Conservation (phyloP, 2,888 invertebrate genomes). For the Achlya flavicornis region DNA sequence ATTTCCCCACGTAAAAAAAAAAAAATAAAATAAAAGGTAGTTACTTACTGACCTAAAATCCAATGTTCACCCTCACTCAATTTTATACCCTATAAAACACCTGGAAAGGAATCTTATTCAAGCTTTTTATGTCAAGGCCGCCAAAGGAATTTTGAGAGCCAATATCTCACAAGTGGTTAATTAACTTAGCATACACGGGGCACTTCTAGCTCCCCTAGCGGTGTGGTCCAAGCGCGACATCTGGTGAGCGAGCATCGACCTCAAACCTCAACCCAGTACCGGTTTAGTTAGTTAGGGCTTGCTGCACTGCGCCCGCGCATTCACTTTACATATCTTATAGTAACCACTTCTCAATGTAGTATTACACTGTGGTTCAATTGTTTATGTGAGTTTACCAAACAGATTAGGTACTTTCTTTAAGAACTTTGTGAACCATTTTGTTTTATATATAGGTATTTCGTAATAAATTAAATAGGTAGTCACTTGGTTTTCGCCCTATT, state of each 20-base stretch:
- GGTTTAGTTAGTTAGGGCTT: slow-evolving; percentile 35
- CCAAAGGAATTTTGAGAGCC: slow-evolving; percentile 6
- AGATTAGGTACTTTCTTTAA: slow-evolving; percentile 20
- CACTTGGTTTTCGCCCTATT: too few relatives aligned
- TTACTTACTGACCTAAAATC: too few relatives aligned
- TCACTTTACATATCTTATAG: slow-evolving; percentile 35
- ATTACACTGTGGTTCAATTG: slow-evolving; percentile 53
- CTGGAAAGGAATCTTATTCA: neutral
- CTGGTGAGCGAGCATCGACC: slow-evolving; percentile 64
- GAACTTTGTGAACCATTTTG: neutral
- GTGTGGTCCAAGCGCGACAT: slow-evolving; percentile 50
- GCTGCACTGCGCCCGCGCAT: slow-evolving; percentile 43
- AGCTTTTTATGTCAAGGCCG: slow-evolving; percentile 11
- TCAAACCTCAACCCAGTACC: slow-evolving; percentile 51
- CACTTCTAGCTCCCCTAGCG: slow-evolving; percentile 24
- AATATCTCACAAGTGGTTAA: slow-evolving; percentile 14
- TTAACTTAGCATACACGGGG: slow-evolving; percentile 14
- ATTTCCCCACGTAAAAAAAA: too few relatives aligned
- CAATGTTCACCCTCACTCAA: neutral
- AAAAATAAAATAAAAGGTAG: too few relatives aligned
- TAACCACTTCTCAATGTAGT: slow-evolving; percentile 22
- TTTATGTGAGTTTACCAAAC: slow-evolving; percentile 42
- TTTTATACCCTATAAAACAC: too few relatives aligned
- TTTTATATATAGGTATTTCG: neutral
- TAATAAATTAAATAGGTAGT: slow-evolving; percentile 15